Conservation (phyloP, 2,797 vertebrate genomes). For the Coranthus polyacanthus region DNA sequence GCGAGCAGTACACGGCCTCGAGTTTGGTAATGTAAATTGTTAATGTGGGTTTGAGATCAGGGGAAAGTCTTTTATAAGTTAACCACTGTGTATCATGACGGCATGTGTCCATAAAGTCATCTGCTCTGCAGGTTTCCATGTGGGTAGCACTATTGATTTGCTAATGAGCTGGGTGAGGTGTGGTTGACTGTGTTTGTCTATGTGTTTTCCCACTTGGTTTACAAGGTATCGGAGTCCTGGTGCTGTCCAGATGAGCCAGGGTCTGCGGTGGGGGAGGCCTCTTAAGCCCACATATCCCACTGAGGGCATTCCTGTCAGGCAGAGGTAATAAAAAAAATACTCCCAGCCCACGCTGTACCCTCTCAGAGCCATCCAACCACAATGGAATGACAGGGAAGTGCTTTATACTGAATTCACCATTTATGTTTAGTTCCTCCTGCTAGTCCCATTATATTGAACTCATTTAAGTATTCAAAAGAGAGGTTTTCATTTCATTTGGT, state of each 20-base stretch:
- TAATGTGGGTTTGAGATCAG: constrained; percentile 76
- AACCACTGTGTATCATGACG: constrained; percentile 64
- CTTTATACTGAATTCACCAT: constrained; percentile 50
- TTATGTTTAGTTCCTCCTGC: constrained; percentile 43
- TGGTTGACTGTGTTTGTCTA: constrained; percentile 76
- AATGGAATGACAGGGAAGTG: constrained; percentile 68
- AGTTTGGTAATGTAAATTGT: constrained; percentile 68
- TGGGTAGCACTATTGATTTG: constrained; percentile 70
- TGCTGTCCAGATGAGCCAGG: constrained; percentile 78
- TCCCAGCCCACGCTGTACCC: constrained; percentile 58
- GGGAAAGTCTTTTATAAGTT: constrained; percentile 66
- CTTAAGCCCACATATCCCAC: constrained; percentile 74
- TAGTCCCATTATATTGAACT: constrained; percentile 50
- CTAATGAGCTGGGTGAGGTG: constrained; percentile 75
- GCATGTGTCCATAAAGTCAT: constrained; percentile 71
- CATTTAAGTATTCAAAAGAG: constrained; percentile 26
- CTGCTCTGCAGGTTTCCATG: constrained; percentile 69
- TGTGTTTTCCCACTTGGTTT: constrained; percentile 72
- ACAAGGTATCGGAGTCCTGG: constrained; percentile 72
- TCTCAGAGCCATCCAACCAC: constrained; percentile 64
- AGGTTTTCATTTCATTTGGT: no score
- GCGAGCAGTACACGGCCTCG: constrained; percentile 37
- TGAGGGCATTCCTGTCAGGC: constrained; percentile 75
- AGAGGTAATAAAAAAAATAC: constrained; percentile 71
- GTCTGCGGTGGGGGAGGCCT: constrained; percentile 68